Evolutionary conservation across 2,888 invertebrate genomes (phyloP).

Genomic region (Esperia sulphurella): DNA sequence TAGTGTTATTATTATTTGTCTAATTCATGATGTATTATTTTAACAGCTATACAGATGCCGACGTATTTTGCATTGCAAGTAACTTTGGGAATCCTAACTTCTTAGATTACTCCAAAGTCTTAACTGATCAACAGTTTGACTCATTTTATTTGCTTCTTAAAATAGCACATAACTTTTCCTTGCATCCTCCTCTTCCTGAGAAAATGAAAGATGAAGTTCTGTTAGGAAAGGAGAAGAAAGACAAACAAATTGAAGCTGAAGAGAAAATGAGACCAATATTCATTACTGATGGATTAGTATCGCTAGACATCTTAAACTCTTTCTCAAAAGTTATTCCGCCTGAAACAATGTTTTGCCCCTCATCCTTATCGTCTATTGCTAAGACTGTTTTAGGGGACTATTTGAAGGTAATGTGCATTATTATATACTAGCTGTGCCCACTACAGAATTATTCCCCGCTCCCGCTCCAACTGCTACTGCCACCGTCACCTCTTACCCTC

Average conservation of each 20-base stretch:
- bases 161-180: slow-evolving; percentile 47
- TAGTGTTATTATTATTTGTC: too few relatives aligned
- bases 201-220: slow-evolving; percentile 8
- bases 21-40: slow-evolving; percentile 6
- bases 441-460: too few relatives aligned
- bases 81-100: slow-evolving; percentile 54
- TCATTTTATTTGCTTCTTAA: slow-evolving; percentile 52
- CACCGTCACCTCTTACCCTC: too few relatives aligned
- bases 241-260: neutral
- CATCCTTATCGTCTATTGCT: slow-evolving; percentile 39
- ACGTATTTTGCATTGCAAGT: slow-evolving; percentile 57
- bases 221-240: slow-evolving; percentile 10
- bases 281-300: slow-evolving; percentile 55
- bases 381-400: slow-evolving; percentile 47
- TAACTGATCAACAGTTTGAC: slow-evolving; percentile 44
- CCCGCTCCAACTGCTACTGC: too few relatives aligned
- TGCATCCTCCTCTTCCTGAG: slow-evolving; percentile 11
- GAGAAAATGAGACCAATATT: slow-evolving; percentile 38
- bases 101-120: slow-evolving; percentile 34
- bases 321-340: slow-evolving; percentile 45
- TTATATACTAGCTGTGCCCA: too few relatives aligned
- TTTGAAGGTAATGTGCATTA: slow-evolving; percentile 9
- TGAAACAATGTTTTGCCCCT: slow-evolving; percentile 49
- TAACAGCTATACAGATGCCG: slow-evolving; percentile 53
- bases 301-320: slow-evolving; percentile 47